Percentiles rank a stretch among this genome's conserved stretches.
phyloP scores from a whole-genome alignment of 2,888 invertebrate genomes.

The Plutella xylostella region DNA sequence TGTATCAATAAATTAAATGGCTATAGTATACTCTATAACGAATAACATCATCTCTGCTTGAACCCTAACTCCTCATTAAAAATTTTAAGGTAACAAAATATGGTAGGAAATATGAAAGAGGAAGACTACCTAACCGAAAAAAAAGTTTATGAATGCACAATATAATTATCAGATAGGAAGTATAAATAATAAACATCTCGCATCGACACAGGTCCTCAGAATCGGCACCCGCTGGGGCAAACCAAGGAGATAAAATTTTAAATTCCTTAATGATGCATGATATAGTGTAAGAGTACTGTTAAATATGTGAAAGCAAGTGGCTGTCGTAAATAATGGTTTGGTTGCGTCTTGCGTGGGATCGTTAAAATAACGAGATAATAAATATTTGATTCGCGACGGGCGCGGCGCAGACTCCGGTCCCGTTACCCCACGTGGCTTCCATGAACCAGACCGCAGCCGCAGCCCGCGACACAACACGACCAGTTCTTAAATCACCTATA shows the following conservation, averaged over 20 bases:
- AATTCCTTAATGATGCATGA: slow-evolving; percentile 2
- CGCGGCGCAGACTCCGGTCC: slow-evolving; percentile 5
- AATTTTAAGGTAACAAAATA: too few species aligned
- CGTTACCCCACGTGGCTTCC: background rate
- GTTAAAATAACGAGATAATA: slow-evolving; percentile 32
- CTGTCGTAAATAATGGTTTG: slow-evolving; percentile 21
- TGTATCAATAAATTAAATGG: too few species aligned
- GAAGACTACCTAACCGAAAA: too few species aligned
- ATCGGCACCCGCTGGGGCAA: too few species aligned
- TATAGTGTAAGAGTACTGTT: slow-evolving; percentile 7
- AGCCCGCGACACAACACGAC: background rate
- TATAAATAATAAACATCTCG: too few species aligned
- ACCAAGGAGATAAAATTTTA: background rate
- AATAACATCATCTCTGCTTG: too few species aligned
- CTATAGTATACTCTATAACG: too few species aligned
- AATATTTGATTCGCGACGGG: slow-evolving; percentile 24
- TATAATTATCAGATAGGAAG: too few species aligned
- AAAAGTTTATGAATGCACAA: too few species aligned
- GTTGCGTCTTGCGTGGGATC: slow-evolving; percentile 24
- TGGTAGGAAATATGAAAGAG: too few species aligned
- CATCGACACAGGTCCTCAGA: too few species aligned
- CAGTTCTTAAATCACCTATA: slow-evolving; percentile 1
- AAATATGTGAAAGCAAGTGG: slow-evolving; percentile 18
- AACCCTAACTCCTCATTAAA: too few species aligned
- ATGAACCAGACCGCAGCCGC: background rate